phyloP scores from a whole-genome alignment of 2,113 vertebrate genomes.

The Hypocryptadius cinnamomeus region DNA sequence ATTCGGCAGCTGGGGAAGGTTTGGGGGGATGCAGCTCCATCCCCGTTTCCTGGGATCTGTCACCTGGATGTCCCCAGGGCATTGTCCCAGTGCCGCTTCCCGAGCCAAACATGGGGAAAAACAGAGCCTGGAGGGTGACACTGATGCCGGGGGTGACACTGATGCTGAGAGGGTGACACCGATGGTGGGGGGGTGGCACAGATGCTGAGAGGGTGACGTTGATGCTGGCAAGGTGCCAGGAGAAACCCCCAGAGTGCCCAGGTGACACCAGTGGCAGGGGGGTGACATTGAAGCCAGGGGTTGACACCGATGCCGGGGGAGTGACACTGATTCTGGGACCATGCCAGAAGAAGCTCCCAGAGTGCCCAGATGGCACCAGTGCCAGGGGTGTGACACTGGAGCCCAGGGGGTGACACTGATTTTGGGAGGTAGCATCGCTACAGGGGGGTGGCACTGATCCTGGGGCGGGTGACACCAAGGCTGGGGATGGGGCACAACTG shows the following conservation, averaged over 20 bases:
- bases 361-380: not conserved
- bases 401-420: not conserved
- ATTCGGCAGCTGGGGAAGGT: rapidly evolving
- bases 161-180: not conserved
- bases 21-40: rapidly evolving
- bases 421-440: no score
- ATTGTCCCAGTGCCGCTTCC: rapidly evolving
- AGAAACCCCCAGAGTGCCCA: no score
- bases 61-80: not conserved
- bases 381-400: not conserved
- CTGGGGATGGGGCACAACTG: not conserved
- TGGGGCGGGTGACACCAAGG: no score
- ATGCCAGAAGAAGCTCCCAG: no score
- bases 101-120: rapidly evolving
- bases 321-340: not conserved
- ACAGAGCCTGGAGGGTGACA: not conserved
- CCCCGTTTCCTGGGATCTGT: not conserved
- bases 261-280: not conserved
- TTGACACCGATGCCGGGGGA: not conserved
- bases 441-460: not conserved
- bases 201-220: no score
- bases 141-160: not conserved
- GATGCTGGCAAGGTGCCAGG: no score
- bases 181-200: not conserved
- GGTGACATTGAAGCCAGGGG: not conserved